Evolutionary conservation across 2,797 vertebrate species (phyloP), one percentile per base, ranked within the genome.

Genomic region (Amazona finschi): DNA sequence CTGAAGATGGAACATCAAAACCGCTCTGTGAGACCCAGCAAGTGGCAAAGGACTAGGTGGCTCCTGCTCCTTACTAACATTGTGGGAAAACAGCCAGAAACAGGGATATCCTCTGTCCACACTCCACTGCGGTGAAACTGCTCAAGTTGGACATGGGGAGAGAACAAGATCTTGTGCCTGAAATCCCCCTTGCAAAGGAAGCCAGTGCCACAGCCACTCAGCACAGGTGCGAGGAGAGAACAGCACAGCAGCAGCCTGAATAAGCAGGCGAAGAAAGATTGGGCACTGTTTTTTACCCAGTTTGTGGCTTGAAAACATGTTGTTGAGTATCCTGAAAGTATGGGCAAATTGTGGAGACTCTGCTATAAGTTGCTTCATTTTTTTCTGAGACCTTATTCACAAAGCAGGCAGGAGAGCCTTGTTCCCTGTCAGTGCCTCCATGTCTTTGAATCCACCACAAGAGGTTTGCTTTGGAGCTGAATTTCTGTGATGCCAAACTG

Each of bases 141-240:
- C 62, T 88, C 38, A 58, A 25, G 28, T 6, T 65, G 61, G 41
- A n/a, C 17, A 2, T 8, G 25, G 31, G 28, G 53, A 46, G 22
- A 67, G 74, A 47, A 52, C 24, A 65, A 57, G 43, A 30, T 31
- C 12, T 62, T 28, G 7, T 60, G 50, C 44, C 33, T 74, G 74
- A 61, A 53, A n/a, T 25, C 11, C 3, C 4, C 21, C 46, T 77
- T 16, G 50, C 16, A 24, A 67, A 81, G 50, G 31, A 84, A 66
- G n/a, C 11, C 28, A 30, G 24, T 2, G 1, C 71, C 2, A 1
- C 50, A 30, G 65, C 33, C 0, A 0, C 36, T 82, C 52, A 57
- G 50, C 15, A 2, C 0, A 15, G 69, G 21, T 9, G 5, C 28
- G 5, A 62, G 61, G 57, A 61, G 49, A 28, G 38, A 12, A 18